These are phyloP conservation scores for Phylloscopus whistleri DNA, from an alignment of 2,113 vertebrate genomes.

Conservation along the genomic window DNA sequence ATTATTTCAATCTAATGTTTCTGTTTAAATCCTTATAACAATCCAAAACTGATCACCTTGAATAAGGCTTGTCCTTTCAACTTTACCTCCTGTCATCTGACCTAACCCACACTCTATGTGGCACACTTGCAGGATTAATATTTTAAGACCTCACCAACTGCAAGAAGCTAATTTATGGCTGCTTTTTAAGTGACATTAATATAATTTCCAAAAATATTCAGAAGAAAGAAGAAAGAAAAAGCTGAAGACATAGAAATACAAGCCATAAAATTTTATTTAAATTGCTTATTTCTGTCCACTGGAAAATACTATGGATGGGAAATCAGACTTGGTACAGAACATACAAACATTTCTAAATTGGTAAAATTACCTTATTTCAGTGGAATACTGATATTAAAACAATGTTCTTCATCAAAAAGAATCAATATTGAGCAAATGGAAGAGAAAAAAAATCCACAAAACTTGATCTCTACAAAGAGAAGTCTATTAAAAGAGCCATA, in stretches of 20 bases:
- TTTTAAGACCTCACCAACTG: not conserved
- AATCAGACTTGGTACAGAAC: not conserved
- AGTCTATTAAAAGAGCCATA: not conserved
- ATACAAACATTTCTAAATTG: not conserved
- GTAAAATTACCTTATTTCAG: not conserved
- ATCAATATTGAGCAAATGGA: not conserved
- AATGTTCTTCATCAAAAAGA: not conserved
- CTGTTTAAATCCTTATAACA: not conserved
- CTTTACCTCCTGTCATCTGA: not conserved
- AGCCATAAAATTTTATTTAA: not conserved
- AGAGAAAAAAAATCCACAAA: not conserved
- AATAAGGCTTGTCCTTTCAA: not conserved
- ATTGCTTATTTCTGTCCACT: not conserved
- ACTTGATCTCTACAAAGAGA: not conserved
- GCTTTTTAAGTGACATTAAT: not conserved
- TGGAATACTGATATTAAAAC: not conserved
- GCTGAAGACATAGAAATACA: not conserved
- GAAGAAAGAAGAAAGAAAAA: not conserved
- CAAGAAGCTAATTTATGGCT: not conserved
- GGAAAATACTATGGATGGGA: not conserved
- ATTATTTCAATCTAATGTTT: not conserved
- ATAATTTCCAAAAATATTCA: not conserved
- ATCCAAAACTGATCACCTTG: not conserved
- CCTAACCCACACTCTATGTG: not conserved
- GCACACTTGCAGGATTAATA: not conserved